Percentiles rank a stretch among this genome's conserved stretches.
Evolutionary conservation across 2,113 vertebrate genomes (phyloP).

Genomic region (Sorex araneus): DNA sequence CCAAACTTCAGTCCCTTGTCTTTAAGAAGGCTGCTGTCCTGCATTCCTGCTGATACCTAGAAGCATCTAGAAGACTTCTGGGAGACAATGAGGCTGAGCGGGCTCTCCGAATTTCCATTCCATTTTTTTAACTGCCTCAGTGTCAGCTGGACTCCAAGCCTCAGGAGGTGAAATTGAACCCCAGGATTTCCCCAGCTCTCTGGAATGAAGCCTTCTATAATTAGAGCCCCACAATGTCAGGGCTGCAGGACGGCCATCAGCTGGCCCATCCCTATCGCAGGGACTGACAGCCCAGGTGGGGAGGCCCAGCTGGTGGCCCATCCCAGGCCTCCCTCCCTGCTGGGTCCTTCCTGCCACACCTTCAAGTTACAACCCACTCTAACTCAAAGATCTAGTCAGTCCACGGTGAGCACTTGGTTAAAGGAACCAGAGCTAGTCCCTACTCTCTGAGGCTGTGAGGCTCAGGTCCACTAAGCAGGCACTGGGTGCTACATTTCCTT

Average conservation of each 20-base stretch:
- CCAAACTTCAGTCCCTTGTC: background rate
- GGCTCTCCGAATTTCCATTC: slow-evolving; percentile 59
- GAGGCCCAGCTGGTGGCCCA: slow-evolving; percentile 30
- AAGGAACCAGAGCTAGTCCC: background rate
- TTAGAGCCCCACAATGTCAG: slow-evolving; percentile 74
- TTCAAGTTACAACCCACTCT: background rate
- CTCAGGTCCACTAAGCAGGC: background rate
- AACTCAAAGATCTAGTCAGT: background rate
- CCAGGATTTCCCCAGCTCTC: slow-evolving; percentile 68
- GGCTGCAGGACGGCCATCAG: slow-evolving; percentile 66
- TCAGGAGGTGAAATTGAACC: slow-evolving; percentile 50
- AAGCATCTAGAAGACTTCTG: slow-evolving; percentile 43
- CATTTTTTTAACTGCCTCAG: slow-evolving; percentile 72
- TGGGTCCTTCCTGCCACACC: background rate
- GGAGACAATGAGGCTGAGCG: slow-evolving; percentile 32
- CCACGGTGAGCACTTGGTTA: background rate
- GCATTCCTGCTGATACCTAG: slow-evolving; percentile 61
- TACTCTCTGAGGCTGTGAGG: background rate
- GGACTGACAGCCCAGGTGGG: slow-evolving; percentile 53
- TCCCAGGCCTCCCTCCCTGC: background rate
- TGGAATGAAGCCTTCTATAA: slow-evolving; percentile 73
- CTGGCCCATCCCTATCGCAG: slow-evolving; percentile 71
- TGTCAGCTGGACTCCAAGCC: slow-evolving; percentile 53
- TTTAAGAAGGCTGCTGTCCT: slow-evolving; percentile 35
- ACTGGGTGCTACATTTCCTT: background rate